phyloP scores from a whole-genome alignment of 2,797 vertebrate genomes.

The Pempheris klunzingeri region DNA sequence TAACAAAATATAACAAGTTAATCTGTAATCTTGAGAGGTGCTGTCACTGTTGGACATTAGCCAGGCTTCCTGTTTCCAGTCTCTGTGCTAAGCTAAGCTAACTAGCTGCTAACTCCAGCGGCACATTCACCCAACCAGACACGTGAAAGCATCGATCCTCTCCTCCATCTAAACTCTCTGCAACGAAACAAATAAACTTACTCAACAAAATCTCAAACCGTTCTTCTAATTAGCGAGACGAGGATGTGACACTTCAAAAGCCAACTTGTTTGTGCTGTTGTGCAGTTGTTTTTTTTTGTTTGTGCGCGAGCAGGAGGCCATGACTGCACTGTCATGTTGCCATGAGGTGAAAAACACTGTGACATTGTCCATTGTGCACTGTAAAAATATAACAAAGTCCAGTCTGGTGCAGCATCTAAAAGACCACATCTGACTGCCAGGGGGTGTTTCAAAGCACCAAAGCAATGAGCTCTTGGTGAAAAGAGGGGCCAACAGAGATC shows the following conservation, averaged over 20 bases:
- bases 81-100: slow-evolving; percentile 3
- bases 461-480: slow-evolving; percentile 65
- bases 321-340: slow-evolving; percentile 31
- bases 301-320: slow-evolving; percentile 7
- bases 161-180: not conserved
- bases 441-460: slow-evolving; percentile 68
- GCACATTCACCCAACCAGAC: not conserved
- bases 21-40: not conserved
- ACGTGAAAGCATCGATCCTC: not conserved
- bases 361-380: slow-evolving; percentile 51
- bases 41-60: not conserved
- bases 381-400: slow-evolving; percentile 45
- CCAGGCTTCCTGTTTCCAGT: not conserved
- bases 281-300: no score
- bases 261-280: slow-evolving; percentile 16
- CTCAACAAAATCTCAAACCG: slow-evolving; percentile 7
- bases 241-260: slow-evolving; percentile 43
- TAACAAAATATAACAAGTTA: not conserved
- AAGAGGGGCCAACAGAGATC: slow-evolving; percentile 71
- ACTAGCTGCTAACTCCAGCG: not conserved
- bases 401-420: slow-evolving; percentile 55
- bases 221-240: slow-evolving; percentile 31
- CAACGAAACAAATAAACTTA: not conserved
- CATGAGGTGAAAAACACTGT: slow-evolving; percentile 51
- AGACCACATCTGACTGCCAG: slow-evolving; percentile 56